Conservation (phyloP, 2,113 vertebrate genomes). For the Entelurus aequoreus region DNA sequence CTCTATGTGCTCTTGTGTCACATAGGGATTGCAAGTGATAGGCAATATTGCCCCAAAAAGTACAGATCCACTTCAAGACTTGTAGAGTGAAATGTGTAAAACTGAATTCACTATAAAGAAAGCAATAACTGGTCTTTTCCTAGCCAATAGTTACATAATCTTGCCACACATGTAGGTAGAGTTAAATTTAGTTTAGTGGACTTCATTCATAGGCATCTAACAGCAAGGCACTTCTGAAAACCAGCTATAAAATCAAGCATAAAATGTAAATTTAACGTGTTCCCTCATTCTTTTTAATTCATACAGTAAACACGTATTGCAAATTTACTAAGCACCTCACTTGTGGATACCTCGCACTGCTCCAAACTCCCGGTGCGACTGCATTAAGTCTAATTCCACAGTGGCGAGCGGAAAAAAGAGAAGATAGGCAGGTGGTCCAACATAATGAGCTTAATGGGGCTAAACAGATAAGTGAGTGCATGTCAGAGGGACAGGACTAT, state of each 20-base stretch:
- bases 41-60: too few species aligned
- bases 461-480: conserved; percentile 58
- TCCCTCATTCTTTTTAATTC: background rate
- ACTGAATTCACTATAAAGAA: conserved; percentile 4
- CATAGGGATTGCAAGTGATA: too few species aligned
- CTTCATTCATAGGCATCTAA: conserved; percentile 33
- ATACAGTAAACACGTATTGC: background rate
- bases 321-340: too few species aligned
- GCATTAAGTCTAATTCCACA: conserved; percentile 18
- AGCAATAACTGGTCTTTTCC: conserved; percentile 15
- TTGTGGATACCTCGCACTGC: background rate
- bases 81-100: background rate
- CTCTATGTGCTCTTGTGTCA: too few species aligned
- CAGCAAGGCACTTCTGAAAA: background rate
- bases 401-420: conserved; percentile 16
- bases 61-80: background rate
- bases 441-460: conserved; percentile 68
- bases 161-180: conserved; percentile 32
- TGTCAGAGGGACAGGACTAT: conserved; percentile 56
- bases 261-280: background rate
- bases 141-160: conserved; percentile 27
- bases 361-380: background rate
- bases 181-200: conserved; percentile 28
- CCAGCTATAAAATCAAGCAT: background rate
- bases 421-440: conserved; percentile 56